Base-by-base conservation (phyloP, 2,888 invertebrate species). In the Entomobrya proxima region DNA sequence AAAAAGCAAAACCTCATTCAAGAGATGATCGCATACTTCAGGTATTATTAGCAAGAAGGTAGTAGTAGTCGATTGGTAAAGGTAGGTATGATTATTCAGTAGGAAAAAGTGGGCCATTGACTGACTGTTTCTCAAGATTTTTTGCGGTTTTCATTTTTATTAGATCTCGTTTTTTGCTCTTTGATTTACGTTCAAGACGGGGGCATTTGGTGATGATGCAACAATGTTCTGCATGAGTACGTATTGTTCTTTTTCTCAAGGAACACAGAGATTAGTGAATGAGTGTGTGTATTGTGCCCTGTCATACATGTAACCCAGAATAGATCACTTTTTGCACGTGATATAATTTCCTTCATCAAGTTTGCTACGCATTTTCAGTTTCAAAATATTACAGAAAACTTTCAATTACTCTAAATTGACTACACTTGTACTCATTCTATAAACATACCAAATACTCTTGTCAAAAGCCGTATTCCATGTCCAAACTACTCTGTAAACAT, bases 31-130 rank as follows among this genome's bases (percentile, higher is more conserved):
- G 78, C 69, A 81, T n/a, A 44, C 44, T 27, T 27, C 27, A 72
- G 50, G 1, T 69, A 72, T n/a, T n/a, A n/a, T n/a, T n/a, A n/a
- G n/a, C n/a, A n/a, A 35, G 5, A 11, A 2, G 3, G 9, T 32
- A 61, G 15, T 64, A 55, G 21, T 55, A 55, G 6, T 64, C 6
- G 15, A 35, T 40, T 32, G n/a, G 69, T 44, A 44, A 6, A 32
- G 18, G 74, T 74, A 74, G 44, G 61, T 50, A 55, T 72, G 79
- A 64, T 79, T 85, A 85, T 75, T 85, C 35, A 88, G 87, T 87
- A 88, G 86, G 86, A 88, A 88, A 89, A 89, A 88, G 88, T 89
- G 81, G 89, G 88, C 79, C 89, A 89, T 75, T 72, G 47, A 35
- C 79, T 72, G 47, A 35, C 55, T 81, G 58, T 72, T 77, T 81